phyloP scores from a whole-genome alignment of 1,140 invertebrate species.

The Ceratosolen fusciceps region DNA sequence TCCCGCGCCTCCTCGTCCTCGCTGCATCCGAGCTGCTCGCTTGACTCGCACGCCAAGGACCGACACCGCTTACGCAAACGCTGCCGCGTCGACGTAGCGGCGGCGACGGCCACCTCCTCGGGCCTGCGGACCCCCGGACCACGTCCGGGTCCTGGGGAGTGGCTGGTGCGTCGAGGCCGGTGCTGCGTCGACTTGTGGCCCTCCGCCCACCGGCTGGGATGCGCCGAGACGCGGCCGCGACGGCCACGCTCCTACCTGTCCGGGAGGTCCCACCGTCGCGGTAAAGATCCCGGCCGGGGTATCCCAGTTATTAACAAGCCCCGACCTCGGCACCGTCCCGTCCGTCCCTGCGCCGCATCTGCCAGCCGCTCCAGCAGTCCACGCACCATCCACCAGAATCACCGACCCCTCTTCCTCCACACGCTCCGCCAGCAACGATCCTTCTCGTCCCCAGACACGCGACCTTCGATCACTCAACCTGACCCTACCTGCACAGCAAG shows the following conservation, averaged over 20 bases:
- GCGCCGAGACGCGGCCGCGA: neutral
- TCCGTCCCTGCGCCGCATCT: neutral
- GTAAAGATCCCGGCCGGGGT: too few species aligned
- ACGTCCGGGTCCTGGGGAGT: neutral
- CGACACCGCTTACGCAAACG: neutral
- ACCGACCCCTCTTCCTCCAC: slow-evolving; percentile 53
- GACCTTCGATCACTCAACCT: slow-evolving; percentile 73
- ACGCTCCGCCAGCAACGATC: slow-evolving; percentile 67
- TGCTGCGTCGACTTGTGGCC: neutral
- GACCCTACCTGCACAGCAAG: slow-evolving; percentile 76
- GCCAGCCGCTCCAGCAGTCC: neutral
- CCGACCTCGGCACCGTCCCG: neutral
- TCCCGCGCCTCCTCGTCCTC: neutral
- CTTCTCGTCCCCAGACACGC: slow-evolving; percentile 71
- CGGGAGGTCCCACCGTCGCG: too few species aligned
- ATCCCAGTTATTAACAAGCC: neutral
- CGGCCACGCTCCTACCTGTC: neutral
- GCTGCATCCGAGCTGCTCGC: slow-evolving; percentile 49
- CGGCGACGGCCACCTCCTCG: neutral
- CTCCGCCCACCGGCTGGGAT: neutral
- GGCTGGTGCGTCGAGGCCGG: too few species aligned
- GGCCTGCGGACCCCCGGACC: neutral
- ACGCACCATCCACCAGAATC: slow-evolving; percentile 1
- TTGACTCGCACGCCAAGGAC: slow-evolving; percentile 30
- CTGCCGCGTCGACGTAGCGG: slow-evolving; percentile 4